Conservation (phyloP, 2,888 invertebrate species). For the Crematogaster levior region DNA sequence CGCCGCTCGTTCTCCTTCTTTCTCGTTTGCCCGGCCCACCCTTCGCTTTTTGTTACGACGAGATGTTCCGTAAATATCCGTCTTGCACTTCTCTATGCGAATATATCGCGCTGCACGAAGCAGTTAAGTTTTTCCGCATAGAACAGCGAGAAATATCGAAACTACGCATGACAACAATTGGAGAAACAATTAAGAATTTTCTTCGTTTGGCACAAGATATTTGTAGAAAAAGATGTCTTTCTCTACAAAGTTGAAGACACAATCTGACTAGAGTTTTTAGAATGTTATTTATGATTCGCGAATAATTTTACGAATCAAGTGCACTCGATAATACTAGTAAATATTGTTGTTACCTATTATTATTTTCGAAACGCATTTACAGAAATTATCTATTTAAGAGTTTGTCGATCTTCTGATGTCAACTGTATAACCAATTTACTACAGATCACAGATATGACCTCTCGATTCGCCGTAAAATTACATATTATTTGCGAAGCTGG, state of each 20-base stretch:
- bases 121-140: not conserved
- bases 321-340: not conserved
- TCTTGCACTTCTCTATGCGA: not conserved
- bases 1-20: not conserved
- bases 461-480: not conserved
- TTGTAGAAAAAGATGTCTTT: not conserved
- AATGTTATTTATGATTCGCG: not conserved
- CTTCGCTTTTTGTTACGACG: slow-evolving; percentile 37
- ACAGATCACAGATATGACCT: not conserved
- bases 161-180: not conserved
- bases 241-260: not conserved
- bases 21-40: not conserved
- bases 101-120: not conserved
- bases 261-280: not conserved
- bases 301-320: not conserved
- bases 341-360: not conserved
- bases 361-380: not conserved
- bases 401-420: not conserved
- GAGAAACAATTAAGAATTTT: not conserved
- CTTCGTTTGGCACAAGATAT: not conserved
- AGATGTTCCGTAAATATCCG: slow-evolving; percentile 37
- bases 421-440: not conserved
- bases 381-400: not conserved
- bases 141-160: not conserved
- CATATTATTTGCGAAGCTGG: not conserved